Conservation (phyloP, 2,888 invertebrate genomes). For the Zhuqinia jingwanae region DNA sequence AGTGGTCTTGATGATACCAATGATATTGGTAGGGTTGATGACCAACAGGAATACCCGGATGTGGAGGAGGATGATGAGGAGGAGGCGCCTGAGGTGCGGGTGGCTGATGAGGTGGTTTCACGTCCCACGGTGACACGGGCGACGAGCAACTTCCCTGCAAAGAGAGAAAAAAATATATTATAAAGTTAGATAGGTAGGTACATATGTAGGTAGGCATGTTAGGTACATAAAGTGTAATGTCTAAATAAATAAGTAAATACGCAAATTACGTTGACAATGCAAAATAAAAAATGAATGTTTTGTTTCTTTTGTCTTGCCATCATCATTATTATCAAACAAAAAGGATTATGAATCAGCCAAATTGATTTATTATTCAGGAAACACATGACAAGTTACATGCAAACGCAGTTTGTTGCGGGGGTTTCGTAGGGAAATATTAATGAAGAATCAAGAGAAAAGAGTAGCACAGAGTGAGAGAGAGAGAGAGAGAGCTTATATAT, state of each 20-base stretch:
- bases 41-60: constrained; percentile 78
- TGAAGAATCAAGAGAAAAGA: too few relatives aligned
- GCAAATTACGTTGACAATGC: constrained; percentile 56
- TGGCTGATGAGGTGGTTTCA: constrained; percentile 82
- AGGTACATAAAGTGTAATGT: too few relatives aligned
- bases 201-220: too few relatives aligned
- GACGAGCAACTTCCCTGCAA: constrained; percentile 79
- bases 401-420: constrained; percentile 54
- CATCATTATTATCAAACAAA: constrained; percentile 22
- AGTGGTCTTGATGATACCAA: constrained; percentile 79
- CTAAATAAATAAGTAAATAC: constrained; percentile 55
- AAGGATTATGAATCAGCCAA: too few relatives aligned
- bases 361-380: constrained; percentile 58
- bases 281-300: too few relatives aligned
- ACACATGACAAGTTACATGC: constrained; percentile 67
- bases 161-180: constrained; percentile 40
- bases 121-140: constrained; percentile 81
- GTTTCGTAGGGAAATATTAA: constrained; percentile 60
- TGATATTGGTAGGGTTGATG: constrained; percentile 79
- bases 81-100: constrained; percentile 83
- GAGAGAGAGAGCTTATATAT: constrained; percentile 3
- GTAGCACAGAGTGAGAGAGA: too few relatives aligned
- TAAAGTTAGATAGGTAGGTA: constrained; percentile 20
- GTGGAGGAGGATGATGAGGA: constrained; percentile 82
- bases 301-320: constrained; percentile 38